phyloP scores from a whole-genome alignment of 2,113 vertebrate species.

The Myrmecophaga tridactyla region DNA sequence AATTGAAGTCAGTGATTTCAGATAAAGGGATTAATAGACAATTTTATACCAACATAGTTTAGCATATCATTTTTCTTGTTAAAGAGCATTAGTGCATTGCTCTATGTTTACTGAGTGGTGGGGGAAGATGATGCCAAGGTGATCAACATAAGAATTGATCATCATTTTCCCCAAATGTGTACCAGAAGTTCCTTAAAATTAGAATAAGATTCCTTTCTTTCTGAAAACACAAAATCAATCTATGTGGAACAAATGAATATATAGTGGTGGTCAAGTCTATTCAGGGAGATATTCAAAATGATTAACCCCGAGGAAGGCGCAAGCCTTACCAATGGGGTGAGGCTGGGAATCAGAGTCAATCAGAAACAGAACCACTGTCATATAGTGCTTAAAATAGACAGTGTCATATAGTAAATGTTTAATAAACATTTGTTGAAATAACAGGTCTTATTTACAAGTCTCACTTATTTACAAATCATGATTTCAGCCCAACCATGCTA shows the following conservation, averaged over 20 bases:
- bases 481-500: neutral
- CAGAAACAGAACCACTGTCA: neutral
- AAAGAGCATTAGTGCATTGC: neutral
- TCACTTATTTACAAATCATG: no score
- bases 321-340: neutral
- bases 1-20: neutral
- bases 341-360: neutral
- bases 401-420: neutral
- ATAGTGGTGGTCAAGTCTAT: neutral
- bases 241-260: neutral
- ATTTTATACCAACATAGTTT: neutral
- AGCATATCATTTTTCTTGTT: neutral
- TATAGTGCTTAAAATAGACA: neutral
- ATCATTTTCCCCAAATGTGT: neutral
- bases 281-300: neutral
- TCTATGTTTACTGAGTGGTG: neutral
- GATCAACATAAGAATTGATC: neutral
- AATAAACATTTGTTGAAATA: neutral
- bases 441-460: neutral
- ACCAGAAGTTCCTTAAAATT: constrained; percentile 22
- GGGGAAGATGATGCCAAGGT: neutral
- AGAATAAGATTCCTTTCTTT: neutral
- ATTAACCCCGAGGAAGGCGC: neutral
- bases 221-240: neutral
- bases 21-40: neutral